A percentile compares a stretch with the other conserved stretches of the same genome.
These are phyloP conservation scores for Nomada fabriciana DNA, from an alignment of 2,888 invertebrate genomes.

Conservation along the genomic window DNA sequence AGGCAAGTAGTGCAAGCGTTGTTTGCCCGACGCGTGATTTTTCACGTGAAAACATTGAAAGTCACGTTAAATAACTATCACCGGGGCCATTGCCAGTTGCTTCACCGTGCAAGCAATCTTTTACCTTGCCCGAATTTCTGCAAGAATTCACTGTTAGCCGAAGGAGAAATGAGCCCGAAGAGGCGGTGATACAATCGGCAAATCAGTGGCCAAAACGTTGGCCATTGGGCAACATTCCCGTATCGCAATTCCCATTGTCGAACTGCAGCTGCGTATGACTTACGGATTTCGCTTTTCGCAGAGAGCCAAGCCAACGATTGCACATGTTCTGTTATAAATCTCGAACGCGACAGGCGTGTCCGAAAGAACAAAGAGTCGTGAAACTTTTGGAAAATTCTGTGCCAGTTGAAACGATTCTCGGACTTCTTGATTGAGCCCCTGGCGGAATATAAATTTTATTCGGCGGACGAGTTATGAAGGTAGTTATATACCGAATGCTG, in stretches of 20 bases:
- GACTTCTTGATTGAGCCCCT: background rate
- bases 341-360: background rate
- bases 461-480: no score
- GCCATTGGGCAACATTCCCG: conserved; percentile 16
- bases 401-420: background rate
- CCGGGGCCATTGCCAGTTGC: background rate
- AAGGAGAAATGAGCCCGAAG: background rate
- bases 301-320: conserved; percentile 2
- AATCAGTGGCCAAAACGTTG: conserved; percentile 12
- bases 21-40: no score
- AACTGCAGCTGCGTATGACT: background rate
- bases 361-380: background rate
- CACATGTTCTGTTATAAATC: background rate
- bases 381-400: background rate
- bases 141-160: background rate
- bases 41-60: background rate
- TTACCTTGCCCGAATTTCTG: background rate
- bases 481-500: no score
- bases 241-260: background rate
- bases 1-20: no score
- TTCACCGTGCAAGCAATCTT: background rate
- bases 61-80: background rate
- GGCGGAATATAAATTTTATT: background rate
- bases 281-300: background rate
- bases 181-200: conserved; percentile 10